phyloP scores from a whole-genome alignment of 2,888 invertebrate genomes.

The Agrochola lychnidis region DNA sequence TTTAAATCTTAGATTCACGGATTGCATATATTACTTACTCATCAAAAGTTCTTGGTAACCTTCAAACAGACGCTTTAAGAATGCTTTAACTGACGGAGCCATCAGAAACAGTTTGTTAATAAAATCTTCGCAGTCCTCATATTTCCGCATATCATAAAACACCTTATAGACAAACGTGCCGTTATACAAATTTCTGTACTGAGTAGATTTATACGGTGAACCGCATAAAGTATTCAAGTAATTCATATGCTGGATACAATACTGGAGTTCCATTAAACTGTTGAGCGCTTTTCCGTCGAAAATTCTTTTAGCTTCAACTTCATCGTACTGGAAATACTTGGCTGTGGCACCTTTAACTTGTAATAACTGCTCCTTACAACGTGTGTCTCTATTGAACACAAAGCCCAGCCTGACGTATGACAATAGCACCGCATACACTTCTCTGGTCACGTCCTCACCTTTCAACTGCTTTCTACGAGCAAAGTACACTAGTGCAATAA shows the following conservation, averaged over 20 bases:
- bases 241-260: constrained; percentile 72
- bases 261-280: constrained; percentile 69
- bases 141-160: constrained; percentile 35
- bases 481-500: constrained; percentile 72
- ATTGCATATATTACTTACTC: background rate
- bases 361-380: background rate
- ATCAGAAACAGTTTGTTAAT: constrained; percentile 31
- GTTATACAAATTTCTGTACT: constrained; percentile 69
- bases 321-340: constrained; percentile 52
- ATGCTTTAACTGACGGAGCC: constrained; percentile 37
- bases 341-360: background rate
- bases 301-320: constrained; percentile 46
- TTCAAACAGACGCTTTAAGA: constrained; percentile 24
- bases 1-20: background rate
- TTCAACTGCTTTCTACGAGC: constrained; percentile 58
- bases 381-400: constrained; percentile 46
- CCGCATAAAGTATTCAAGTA: constrained; percentile 74
- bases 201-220: constrained; percentile 57
- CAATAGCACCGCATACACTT: constrained; percentile 69
- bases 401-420: constrained; percentile 68
- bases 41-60: constrained; percentile 25
- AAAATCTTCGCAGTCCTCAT: constrained; percentile 14
- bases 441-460: constrained; percentile 38
- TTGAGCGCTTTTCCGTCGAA: constrained; percentile 59
- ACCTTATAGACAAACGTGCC: constrained; percentile 72